Evolutionary conservation across 2,113 vertebrate genomes (phyloP), one percentile per base, ranked within the genome.

Genomic region (Coptodon rendalli): DNA sequence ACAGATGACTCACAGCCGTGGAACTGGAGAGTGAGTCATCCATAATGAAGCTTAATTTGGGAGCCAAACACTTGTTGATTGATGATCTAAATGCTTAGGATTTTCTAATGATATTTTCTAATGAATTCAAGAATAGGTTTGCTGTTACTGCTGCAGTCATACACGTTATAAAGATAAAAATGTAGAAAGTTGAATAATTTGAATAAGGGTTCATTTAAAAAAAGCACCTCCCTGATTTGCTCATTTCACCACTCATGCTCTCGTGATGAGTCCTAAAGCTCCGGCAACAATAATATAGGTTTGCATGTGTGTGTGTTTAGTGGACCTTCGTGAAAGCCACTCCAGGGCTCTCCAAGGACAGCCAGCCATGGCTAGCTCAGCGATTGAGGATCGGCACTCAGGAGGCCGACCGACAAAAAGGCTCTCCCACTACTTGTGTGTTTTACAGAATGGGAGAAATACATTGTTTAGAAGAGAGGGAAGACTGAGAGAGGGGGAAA

Each of bases 341-440:
- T 94, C 90, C 91, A 94, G 93, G 92, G 82, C 94, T 86, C 93
- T 94, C 88, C 85, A 94, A 92, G 89, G 84, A 89, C 83, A 53
- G 83, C 86, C 87, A 82, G 92, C 85, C 83, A 68, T 12, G 13
- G 89, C 83, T 86, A 89, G 89, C 92, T 94, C 95, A 91, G 94
- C 87, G 91, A 95, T 80, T 93, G 91, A 84, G 85, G 91, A 96
- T 94, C 40, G 89, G 95, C 95, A 96, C 95, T 95, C 86, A 91
- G 86, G 52, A 90, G 84, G 81, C 52, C n/a, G 61, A 81, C 82
- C 79, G 86, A 94, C 93, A 95, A 94, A 96, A 89, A 94, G 81
- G 81, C 85, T 89, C 85, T 93, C 87, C 90, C 88, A 61, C 84
- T 68, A 36, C 83, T 89, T 93, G 91, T 92, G 89, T 94, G 88